Percentiles rank a stretch among this genome's conserved stretches.
Evolutionary conservation across 2,113 vertebrate genomes (phyloP).

Genomic region (Seriola aureovittata): DNA sequence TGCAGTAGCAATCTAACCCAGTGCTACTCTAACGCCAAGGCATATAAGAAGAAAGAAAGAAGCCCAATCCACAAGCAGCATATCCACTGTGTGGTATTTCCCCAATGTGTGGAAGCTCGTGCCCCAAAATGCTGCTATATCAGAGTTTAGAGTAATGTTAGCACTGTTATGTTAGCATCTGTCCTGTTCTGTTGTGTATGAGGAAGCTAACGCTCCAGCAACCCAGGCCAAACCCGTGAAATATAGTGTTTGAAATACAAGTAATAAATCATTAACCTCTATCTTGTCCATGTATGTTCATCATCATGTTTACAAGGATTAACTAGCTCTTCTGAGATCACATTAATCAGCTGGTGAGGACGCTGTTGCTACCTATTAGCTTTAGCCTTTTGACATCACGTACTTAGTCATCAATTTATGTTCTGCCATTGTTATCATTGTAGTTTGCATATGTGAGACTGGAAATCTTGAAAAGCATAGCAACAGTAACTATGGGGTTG

Average conservation of each 20-base stretch:
- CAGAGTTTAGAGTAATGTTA: background rate
- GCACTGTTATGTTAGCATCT: background rate
- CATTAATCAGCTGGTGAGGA: background rate
- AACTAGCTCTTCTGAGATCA: too few species aligned
- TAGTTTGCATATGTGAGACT: background rate
- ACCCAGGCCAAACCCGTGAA: too few species aligned
- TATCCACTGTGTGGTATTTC: background rate
- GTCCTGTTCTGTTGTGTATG: slow-evolving; percentile 1
- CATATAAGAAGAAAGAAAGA: background rate
- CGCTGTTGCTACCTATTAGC: background rate
- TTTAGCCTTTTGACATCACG: background rate
- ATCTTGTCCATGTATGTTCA: too few species aligned
- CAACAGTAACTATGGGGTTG: background rate
- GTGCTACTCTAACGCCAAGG: background rate
- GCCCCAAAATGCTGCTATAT: background rate
- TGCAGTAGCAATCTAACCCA: background rate
- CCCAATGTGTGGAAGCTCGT: background rate
- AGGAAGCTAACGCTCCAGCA: background rate
- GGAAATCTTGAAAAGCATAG: background rate
- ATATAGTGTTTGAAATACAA: background rate
- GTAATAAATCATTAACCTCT: background rate
- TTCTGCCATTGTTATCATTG: background rate
- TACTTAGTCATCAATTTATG: background rate
- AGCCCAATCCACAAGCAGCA: background rate
- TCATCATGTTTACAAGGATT: too few species aligned